Base-by-base conservation (phyloP, 23 tunicate species). In the Trididemnum clinides region DNA sequence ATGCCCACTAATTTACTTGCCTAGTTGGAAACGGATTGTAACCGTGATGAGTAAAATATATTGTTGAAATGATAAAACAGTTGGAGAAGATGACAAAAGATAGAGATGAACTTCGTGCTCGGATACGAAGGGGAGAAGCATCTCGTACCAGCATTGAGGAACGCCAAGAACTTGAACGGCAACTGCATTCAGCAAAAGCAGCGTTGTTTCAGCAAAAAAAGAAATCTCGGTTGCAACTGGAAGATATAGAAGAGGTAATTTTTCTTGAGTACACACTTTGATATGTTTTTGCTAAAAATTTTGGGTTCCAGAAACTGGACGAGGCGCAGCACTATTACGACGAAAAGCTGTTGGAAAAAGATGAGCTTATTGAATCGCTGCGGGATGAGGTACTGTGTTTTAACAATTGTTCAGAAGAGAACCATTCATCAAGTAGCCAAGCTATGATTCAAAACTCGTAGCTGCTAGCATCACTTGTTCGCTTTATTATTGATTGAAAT, bases 61-160 rank as follows among this genome's bases (percentile, higher is more conserved):
- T n/a, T n/a, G n/a, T n/a, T n/a, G n/a, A n/a, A n/a, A n/a, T n/a
- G n/a, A n/a, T n/a, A n/a, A n/a, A n/a, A 2, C 37, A 84, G 88
- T 22, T 85, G 27, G 88, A 85, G 10, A 72, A 73, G 57, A 29
- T 90, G 33, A 85, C 88, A 33, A 59, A 85, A 39, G 89, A 90
- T 21, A 66, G 95, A 39, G 89, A 90, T 58, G 95, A 90, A 28
- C 70, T 90, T 29, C 57, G 71, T 12, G 89, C 95, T 0, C 86
- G 95, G 0, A 64, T 90, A 0, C 86, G 89, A 1, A 77, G 95
- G 2, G 95, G 95, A n/a, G 95, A 90, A 33, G 95, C 95, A 19
- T 90, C 95, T 15, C 35, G 64, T 4, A 85, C 95, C 25, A 78
- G 86, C 32, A 90, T 90, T 33, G 86, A 81, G 30, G 95, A 90